Evolutionary conservation across 2,888 invertebrate genomes (phyloP).

Genomic region (Aromia moschata): DNA sequence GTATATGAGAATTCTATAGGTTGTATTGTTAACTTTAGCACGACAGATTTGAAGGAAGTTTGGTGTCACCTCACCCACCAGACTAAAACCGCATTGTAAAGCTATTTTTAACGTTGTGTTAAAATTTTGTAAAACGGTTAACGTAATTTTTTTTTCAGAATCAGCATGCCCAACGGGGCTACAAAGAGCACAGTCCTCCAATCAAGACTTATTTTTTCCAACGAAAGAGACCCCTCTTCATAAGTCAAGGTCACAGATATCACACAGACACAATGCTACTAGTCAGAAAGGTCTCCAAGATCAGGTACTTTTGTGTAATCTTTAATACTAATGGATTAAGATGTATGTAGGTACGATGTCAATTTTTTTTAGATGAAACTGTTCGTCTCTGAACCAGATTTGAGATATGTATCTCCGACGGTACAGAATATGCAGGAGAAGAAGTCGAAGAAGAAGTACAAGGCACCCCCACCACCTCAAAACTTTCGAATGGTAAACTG

Average conservation of each 20-base stretch:
- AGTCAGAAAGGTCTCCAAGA: conserved; percentile 43
- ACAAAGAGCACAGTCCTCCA: conserved; percentile 28
- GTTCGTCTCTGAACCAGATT: conserved; percentile 81
- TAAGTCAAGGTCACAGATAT: conserved; percentile 41
- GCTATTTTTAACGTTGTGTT: no score
- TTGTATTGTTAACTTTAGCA: no score
- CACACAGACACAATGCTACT: conserved; percentile 43
- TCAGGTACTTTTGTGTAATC: conserved; percentile 32
- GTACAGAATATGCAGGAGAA: conserved; percentile 62
- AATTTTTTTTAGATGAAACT: conserved; percentile 63
- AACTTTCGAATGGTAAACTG: conserved; percentile 34
- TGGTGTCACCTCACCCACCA: no score
- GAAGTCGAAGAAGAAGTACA: conserved; percentile 77
- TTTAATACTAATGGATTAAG: no score
- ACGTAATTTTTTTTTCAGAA: conserved; percentile 24
- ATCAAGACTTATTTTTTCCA: conserved; percentile 40
- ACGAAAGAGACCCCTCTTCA: conserved; percentile 45
- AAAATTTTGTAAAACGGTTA: no score
- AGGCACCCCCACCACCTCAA: conserved; percentile 74
- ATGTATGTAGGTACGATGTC: conserved; percentile 12
- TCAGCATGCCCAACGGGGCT: conserved; percentile 21
- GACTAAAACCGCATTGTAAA: no score
- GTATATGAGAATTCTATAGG: no score
- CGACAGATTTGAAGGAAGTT: no score
- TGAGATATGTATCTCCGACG: conserved; percentile 55